Evolutionary conservation across 2,113 vertebrate genomes (phyloP), one percentile per base, ranked within the genome.

Genomic region (Pelecanus crispus): DNA sequence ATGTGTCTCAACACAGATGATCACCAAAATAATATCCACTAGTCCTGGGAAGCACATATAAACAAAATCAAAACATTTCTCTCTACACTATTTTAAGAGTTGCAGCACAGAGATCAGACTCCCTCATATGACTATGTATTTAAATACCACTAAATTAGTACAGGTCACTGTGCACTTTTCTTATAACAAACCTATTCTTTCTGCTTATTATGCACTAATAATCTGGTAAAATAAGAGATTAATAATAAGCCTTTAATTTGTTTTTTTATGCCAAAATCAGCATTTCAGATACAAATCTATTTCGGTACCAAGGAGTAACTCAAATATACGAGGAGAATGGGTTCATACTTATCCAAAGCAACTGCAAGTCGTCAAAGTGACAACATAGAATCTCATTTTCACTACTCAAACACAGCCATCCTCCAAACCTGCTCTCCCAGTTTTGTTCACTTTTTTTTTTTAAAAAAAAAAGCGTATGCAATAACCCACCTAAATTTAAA

Each of bases 281-380:
- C 15, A 2, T 15, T 71, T 26, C 40, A 21, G 5, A 49, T 3
- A 68, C 17, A 24, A 47, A 74, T 22, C 38, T 47, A 24, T 17
- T 75, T 40, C 38, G 50, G 20, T 31, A 86, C 32, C 53, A 79
- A 75, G 21, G 0, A 94, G 17, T 7, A 83, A 86, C 17, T 59
- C 13, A 74, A 85, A 44, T 3, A 40, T 3, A 38, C 0, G 0
- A 50, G 12, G 17, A 77, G 7, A 91, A 71, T 8, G 3, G 12
- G 38, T 74, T 53, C 47, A 29, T 4, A 66, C 22, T 13, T 29
- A 50, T 1, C 25, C 25, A 78, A 86, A 87, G 14, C 25, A 56
- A 47, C 31, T 7, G 7, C 32, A 88, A 94, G 28, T 4, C 32
- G 15, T 44, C 81, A 65, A 65, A 65, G 17, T 36, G 32, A 63